phyloP scores from a whole-genome alignment of 2,797 vertebrate species.

The Eospalax fontanierii region DNA sequence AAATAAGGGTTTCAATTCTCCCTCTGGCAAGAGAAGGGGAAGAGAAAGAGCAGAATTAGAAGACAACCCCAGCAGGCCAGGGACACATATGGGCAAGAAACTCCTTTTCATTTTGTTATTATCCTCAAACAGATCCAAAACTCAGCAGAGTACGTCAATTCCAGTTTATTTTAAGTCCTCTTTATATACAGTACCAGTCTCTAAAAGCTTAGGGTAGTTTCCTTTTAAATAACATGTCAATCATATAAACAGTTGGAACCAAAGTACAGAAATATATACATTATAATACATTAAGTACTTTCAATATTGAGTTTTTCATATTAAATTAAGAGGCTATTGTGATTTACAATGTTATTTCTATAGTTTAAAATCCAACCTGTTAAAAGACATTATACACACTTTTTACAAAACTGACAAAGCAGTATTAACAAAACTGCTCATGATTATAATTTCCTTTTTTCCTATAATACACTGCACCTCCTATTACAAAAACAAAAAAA shows the following conservation, averaged over 20 bases:
- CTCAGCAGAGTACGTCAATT: conserved; percentile 24
- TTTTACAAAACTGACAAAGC: conserved; percentile 81
- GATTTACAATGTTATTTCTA: conserved; percentile 75
- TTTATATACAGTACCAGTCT: conserved; percentile 87
- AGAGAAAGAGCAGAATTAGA: not conserved
- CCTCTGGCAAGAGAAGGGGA: not conserved
- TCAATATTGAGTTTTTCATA: conserved; percentile 83
- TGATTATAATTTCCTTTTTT: conserved; percentile 78
- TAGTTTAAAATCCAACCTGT: conserved; percentile 78
- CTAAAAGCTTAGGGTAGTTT: conserved; percentile 86
- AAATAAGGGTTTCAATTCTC: not conserved
- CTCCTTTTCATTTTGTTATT: not conserved
- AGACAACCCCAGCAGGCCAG: not conserved
- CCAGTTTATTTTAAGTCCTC: conserved; percentile 86
- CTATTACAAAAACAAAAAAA: conserved; percentile 78
- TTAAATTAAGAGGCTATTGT: conserved; percentile 79
- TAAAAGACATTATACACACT: conserved; percentile 82
- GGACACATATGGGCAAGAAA: not conserved
- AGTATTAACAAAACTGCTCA: conserved; percentile 81
- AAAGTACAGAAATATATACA: conserved; percentile 90
- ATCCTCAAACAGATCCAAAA: conserved; percentile 30
- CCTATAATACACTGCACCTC: conserved; percentile 79
- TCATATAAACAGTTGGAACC: conserved; percentile 90
- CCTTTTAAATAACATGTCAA: conserved; percentile 88
- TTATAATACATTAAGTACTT: conserved; percentile 89